Base-by-base conservation (phyloP, 2,797 vertebrate species). In the Coregonus suidteri region DNA sequence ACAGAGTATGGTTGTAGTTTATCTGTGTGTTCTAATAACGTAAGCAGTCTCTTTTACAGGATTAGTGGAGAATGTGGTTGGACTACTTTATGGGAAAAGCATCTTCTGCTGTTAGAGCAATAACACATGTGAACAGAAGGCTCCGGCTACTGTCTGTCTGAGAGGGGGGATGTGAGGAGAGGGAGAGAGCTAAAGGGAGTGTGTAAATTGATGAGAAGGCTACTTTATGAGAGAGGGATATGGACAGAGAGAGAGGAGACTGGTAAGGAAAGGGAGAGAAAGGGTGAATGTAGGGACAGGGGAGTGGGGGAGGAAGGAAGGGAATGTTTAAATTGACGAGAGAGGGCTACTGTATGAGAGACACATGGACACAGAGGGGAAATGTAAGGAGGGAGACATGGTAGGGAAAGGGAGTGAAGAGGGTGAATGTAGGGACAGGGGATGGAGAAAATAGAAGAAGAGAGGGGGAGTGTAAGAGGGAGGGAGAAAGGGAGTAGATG, bases 21-120 rank as follows among this genome's bases (percentile, higher is more conserved):
- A 59, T 59, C 34, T 71, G 41, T 52, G 72, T 35, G 6, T 34
- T 74, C 31, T 74, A 59, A 59, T n/a, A 74, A 54, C 71, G 52
- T 52, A 73, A 73, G 52, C 20, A 3, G 52, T 53, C 15, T 31
- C 53, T 56, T 72, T 72, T 73, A 56, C 71, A 34, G 71, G 71
- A 52, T 73, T 59, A 78, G 86, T 88, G 84, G 84, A 89, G 79
- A 91, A 34, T 85, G 75, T 76, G 84, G 80, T 86, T 18, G 16
- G 59, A 84, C 78, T 83, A 79, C 75, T 87, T 89, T 84, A 87
- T 76, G 47, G 79, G 83, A 77, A 76, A 81, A 79, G 83, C 80
- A 75, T 71, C 74, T 87, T 80, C n/a, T 62, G 56, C 71, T 56
- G n/a, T 78, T 77, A 83, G 75, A 73, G 83, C 74, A 31, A 34